phyloP scores from a whole-genome alignment of 1,140 invertebrate species.

The Hylaeus volcanicus region DNA sequence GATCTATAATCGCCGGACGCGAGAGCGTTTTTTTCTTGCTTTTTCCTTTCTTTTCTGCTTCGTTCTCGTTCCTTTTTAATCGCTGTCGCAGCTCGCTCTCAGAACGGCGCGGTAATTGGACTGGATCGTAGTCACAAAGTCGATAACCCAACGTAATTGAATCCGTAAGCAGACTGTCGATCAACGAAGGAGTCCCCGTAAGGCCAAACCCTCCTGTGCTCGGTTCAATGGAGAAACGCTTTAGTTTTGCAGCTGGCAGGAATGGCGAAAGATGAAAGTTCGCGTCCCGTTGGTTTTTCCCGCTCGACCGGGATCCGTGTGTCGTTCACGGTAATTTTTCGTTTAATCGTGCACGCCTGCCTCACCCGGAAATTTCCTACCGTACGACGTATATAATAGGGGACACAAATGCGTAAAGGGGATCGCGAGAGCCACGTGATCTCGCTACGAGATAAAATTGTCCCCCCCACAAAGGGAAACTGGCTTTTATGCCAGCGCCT shows the following conservation, averaged over 20 bases:
- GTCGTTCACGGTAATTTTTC: constrained; percentile 38
- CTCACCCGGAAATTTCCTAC: constrained; percentile 26
- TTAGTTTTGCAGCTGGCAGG: constrained; percentile 46
- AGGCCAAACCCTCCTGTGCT: constrained; percentile 2
- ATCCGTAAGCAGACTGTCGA: constrained; percentile 64
- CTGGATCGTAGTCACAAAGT: constrained; percentile 63
- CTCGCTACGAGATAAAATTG: constrained; percentile 40
- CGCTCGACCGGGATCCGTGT: background rate
- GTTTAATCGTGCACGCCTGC: constrained; percentile 46
- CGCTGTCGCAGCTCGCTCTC: constrained; percentile 54
- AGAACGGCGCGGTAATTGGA: constrained; percentile 59
- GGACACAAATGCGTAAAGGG: background rate
- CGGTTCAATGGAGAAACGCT: constrained; percentile 7
- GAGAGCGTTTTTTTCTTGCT: constrained; percentile 5
- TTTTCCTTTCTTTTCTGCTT: background rate
- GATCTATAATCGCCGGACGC: constrained; percentile 59
- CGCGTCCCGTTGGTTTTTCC: background rate
- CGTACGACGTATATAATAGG: constrained; percentile 24
- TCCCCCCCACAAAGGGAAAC: background rate
- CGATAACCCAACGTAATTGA: constrained; percentile 65
- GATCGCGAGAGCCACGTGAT: constrained; percentile 7
- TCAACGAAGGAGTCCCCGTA: constrained; percentile 37
- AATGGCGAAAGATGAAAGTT: constrained; percentile 46
- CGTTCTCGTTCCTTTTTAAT: constrained; percentile 41
- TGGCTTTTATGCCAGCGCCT: constrained; percentile 17